phyloP scores from a whole-genome alignment of 2,888 invertebrate species.

The Trilocha varians region DNA sequence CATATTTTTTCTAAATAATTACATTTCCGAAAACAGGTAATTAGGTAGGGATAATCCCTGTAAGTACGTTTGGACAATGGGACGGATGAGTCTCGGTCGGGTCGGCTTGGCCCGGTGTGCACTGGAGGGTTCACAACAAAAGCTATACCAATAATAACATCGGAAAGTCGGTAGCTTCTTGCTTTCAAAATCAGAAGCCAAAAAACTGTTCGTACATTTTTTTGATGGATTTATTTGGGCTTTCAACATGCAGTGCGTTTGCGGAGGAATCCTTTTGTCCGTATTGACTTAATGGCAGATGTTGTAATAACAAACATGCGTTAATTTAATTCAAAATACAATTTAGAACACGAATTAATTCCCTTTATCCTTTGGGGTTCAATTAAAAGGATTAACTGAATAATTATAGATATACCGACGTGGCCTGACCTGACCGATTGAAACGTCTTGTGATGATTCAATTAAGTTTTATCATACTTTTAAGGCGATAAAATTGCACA shows the following conservation, averaged over 20 bases:
- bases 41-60: constrained; percentile 58
- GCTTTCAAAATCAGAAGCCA: constrained; percentile 48
- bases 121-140: constrained; percentile 49
- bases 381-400: too few species aligned
- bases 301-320: constrained; percentile 25
- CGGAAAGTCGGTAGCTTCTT: constrained; percentile 71
- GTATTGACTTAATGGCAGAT: constrained; percentile 31
- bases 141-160: constrained; percentile 54
- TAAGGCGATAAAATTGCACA: too few species aligned
- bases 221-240: constrained; percentile 26
- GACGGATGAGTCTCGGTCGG: constrained; percentile 33
- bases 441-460: too few species aligned
- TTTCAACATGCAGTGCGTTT: constrained; percentile 24
- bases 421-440: too few species aligned
- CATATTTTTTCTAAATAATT: constrained; percentile 48
- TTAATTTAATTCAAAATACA: constrained; percentile 4
- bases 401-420: too few species aligned
- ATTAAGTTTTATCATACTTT: too few species aligned
- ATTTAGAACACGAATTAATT: constrained; percentile 1
- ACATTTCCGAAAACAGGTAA: constrained; percentile 63
- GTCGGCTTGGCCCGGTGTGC: constrained; percentile 46
- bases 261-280: constrained; percentile 19
- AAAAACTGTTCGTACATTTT: constrained; percentile 38
- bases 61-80: constrained; percentile 49
- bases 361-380: not conserved